Evolutionary conservation across 2,888 invertebrate genomes (phyloP).

Genomic region (Eupsilia transversa): DNA sequence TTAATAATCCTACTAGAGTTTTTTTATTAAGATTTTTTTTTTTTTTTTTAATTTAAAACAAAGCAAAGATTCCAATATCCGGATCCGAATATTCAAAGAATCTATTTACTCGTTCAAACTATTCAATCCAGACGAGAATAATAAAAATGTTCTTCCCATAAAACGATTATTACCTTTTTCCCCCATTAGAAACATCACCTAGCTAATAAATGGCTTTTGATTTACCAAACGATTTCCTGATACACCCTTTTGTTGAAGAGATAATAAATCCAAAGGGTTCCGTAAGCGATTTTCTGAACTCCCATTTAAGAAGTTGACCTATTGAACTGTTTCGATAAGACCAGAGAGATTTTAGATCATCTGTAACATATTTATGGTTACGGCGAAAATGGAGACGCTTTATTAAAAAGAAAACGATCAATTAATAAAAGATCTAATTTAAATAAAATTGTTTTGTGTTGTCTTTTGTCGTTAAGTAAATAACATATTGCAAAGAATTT

Average conservation of each 20-base stretch:
- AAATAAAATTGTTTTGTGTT: neutral
- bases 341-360: neutral
- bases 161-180: constrained; percentile 17
- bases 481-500: neutral
- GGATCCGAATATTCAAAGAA: neutral
- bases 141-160: neutral
- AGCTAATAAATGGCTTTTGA: constrained; percentile 55
- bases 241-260: constrained; percentile 56
- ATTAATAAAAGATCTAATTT: neutral
- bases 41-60: no score
- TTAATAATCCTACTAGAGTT: no score
- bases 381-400: neutral
- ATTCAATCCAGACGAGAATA: neutral
- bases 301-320: constrained; percentile 42
- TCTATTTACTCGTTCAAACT: neutral
- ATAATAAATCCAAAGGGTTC: constrained; percentile 60
- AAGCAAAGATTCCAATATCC: no score
- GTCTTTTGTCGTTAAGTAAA: neutral
- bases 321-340: neutral
- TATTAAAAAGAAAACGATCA: neutral
- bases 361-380: neutral
- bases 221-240: constrained; percentile 61
- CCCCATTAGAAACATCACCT: constrained; percentile 41
- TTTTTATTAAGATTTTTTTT: no score
- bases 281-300: constrained; percentile 51